Conservation (phyloP, 2,797 vertebrate genomes). For the Neomorphus geoffroyi region DNA sequence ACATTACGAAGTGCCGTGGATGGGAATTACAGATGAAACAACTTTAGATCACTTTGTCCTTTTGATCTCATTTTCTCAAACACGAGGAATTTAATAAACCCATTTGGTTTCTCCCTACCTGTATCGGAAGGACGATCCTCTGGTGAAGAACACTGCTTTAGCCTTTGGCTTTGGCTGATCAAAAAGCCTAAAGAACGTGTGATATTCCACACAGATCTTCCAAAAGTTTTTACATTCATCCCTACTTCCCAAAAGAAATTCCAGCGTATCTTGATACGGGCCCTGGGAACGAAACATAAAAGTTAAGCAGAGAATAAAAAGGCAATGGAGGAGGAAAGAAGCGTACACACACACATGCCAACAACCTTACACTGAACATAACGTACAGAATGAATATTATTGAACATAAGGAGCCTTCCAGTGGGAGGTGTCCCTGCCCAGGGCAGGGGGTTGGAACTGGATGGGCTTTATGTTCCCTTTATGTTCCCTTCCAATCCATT, state of each 20-base stretch:
- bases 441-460: too few relatives aligned
- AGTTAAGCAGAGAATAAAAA: neutral
- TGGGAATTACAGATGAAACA: neutral
- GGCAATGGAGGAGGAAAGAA: neutral
- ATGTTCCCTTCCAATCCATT: too few relatives aligned
- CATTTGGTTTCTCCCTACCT: slow-evolving; percentile 79
- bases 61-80: neutral
- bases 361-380: too few relatives aligned
- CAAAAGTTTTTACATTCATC: slow-evolving; percentile 97
- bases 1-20: neutral
- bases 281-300: slow-evolving; percentile 78
- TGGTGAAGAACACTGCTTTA: slow-evolving; percentile 90
- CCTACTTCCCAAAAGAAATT: slow-evolving; percentile 92
- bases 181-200: slow-evolving; percentile 92
- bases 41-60: neutral
- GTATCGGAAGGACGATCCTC: slow-evolving; percentile 99
- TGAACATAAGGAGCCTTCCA: too few relatives aligned
- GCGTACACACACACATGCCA: neutral
- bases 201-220: slow-evolving; percentile 98
- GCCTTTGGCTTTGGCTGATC: slow-evolving; percentile 93
- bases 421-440: too few relatives aligned
- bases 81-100: neutral
- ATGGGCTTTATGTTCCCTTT: too few relatives aligned
- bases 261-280: slow-evolving; percentile 92
- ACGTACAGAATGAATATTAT: too few relatives aligned